A percentile compares a stretch with the other conserved stretches of the same genome.
These are phyloP conservation scores for Pongo abelii DNA, from an alignment of 2,113 vertebrate genomes.

Conservation along the genomic window DNA sequence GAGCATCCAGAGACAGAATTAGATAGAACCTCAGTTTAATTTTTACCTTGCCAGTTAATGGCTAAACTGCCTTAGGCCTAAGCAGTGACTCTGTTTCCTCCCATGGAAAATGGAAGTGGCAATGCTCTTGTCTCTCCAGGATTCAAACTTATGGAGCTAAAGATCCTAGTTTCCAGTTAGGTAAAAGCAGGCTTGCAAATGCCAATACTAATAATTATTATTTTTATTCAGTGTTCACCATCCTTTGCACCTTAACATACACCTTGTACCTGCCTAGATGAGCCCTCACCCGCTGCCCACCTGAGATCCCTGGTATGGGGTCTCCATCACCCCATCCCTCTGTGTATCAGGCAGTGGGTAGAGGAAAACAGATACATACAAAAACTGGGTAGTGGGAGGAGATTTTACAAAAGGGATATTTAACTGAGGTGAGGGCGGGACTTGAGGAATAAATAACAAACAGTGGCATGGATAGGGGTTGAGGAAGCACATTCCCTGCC, in stretches of 20 bases:
- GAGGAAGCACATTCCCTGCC: not conserved
- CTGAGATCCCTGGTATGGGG: not conserved
- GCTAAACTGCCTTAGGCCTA: too few relatives aligned
- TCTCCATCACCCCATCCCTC: rapidly evolving
- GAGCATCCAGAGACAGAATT: not conserved
- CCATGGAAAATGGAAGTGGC: not conserved
- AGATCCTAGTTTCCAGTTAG: not conserved
- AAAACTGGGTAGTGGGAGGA: not conserved
- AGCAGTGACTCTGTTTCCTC: not conserved
- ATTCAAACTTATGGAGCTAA: not conserved
- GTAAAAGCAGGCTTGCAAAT: not conserved
- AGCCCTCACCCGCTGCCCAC: rapidly evolving
- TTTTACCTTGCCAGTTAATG: not conserved
- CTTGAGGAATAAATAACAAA: not conserved
- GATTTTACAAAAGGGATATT: not conserved
- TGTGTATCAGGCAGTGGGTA: not conserved
- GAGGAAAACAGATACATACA: not conserved
- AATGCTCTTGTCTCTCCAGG: not conserved
- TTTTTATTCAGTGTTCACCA: not conserved
- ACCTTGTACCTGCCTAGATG: not conserved
- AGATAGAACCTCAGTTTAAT: not conserved
- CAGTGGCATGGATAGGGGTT: not conserved
- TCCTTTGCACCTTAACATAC: not conserved
- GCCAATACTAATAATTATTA: not conserved
- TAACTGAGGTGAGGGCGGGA: not conserved